These are phyloP conservation scores for Alectoris magna DNA, from an alignment of 2,797 vertebrate species.

Conservation along the genomic window DNA sequence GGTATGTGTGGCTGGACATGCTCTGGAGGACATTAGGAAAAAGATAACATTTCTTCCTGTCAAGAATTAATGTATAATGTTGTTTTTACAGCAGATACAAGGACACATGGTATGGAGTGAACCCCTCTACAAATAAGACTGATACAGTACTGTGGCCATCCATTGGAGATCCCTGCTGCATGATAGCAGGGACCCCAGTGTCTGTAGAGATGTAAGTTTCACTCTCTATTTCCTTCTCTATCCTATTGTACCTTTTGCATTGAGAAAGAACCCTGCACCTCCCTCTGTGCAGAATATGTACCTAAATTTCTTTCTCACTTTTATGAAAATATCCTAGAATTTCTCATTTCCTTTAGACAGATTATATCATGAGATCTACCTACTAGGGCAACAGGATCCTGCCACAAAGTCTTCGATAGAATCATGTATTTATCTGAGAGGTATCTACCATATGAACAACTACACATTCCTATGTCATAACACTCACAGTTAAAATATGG, in stretches of 20 bases:
- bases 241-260: neutral
- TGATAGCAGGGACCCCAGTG: neutral
- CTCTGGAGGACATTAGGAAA: neutral
- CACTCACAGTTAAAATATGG: neutral
- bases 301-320: neutral
- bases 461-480: neutral
- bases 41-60: neutral
- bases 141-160: neutral
- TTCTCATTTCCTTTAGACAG: neutral
- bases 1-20: fast-evolving
- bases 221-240: neutral
- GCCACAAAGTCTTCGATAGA: neutral
- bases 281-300: neutral
- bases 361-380: neutral
- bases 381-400: neutral
- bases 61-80: neutral
- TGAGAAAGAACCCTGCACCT: neutral
- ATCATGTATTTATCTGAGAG: neutral
- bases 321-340: neutral
- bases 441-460: neutral
- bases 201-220: neutral
- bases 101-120: neutral
- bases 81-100: neutral
- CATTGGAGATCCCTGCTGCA: too few species aligned
- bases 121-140: neutral